Base-by-base conservation (phyloP, 2,797 vertebrate genomes). In the Denticeps clupeoides region DNA sequence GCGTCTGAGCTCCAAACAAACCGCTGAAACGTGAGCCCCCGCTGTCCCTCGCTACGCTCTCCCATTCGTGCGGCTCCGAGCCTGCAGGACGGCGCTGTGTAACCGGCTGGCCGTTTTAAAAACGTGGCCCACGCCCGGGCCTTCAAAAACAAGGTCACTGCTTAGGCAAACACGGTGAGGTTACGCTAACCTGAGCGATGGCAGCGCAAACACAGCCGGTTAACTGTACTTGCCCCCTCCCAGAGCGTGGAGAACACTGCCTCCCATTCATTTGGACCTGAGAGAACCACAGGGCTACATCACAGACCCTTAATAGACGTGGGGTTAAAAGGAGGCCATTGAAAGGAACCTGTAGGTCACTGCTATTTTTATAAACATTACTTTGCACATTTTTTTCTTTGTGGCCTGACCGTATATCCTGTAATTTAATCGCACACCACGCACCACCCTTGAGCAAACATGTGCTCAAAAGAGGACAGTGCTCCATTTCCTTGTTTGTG, bases 361-460 rank as follows among this genome's bases (percentile, higher is more conserved):
- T 45, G 49, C 65, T 70, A 67, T 67, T 65, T 70, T 70, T 65
- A 65, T 54, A 56, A 62, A 62, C 62, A 67, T 70, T 57, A 67
- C 58, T 56, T 57, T 37, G 62, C 68, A 65, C 54, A 53, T 63
- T 61, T 61, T 24, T 57, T 66, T n/a, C n/a, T n/a, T 59, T 58
- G 59, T 53, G 55, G 55, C 55, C 58, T 55, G 48, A 59, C 62
- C 60, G 51, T 60, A 63, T 61, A 61, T 67, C 56, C 62, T 65
- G 58, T 59, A 58, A 70, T 61, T 65, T 57, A 47, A 55, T 43
- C 56, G 53, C 53, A 31, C 41, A 41, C 40, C 35, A 46, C 49
- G 49, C 51, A 49, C 46, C 49, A 58, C 59, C 50, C 55, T 51
- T 22, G 44, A 45, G 23, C 33, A 42, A n/a, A 47, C 12, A 60